Percentiles rank a stretch among this genome's conserved stretches.
Evolutionary conservation across 2,888 invertebrate genomes (phyloP).

Genomic region (Acanthoscelides obtectus): DNA sequence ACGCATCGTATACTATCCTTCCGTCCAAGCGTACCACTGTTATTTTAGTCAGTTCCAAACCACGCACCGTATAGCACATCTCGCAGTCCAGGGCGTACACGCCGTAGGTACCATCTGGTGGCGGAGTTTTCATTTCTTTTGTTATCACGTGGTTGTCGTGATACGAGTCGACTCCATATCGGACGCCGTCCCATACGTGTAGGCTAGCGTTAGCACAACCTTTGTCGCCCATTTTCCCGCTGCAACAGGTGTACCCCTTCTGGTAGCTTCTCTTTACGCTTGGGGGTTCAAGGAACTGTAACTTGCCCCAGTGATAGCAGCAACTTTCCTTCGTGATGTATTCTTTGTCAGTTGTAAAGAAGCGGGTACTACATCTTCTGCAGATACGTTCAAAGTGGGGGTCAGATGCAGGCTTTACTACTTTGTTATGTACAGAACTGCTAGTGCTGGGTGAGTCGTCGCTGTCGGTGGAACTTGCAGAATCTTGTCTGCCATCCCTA

Average conservation of each 20-base stretch:
- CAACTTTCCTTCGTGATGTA: conserved; percentile 74
- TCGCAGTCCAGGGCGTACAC: conserved; percentile 92
- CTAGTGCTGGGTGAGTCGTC: conserved; percentile 57
- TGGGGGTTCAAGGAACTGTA: conserved; percentile 44
- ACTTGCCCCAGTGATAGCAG: conserved; percentile 84
- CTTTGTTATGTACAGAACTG: conserved; percentile 1
- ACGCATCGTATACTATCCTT: conserved; percentile 73
- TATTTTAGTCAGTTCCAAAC: conserved; percentile 82
- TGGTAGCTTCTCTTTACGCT: conserved; percentile 11
- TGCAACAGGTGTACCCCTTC: conserved; percentile 62
- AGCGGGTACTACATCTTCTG: conserved; percentile 22
- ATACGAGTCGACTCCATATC: conserved; percentile 69
- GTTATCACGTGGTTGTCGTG: conserved; percentile 41
- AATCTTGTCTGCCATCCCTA: conserved; percentile 34
- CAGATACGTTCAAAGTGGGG: conserved; percentile 16
- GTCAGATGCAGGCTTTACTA: conserved; percentile 9
- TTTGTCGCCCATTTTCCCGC: conserved; percentile 45
- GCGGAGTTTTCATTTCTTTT: conserved; percentile 49
- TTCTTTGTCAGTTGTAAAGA: conserved; percentile 41
- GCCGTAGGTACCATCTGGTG: conserved; percentile 51
- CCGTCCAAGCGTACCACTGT: conserved; percentile 76
- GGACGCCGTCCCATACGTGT: conserved; percentile 71
- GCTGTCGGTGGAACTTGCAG: conserved; percentile 50
- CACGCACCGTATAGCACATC: conserved; percentile 89
- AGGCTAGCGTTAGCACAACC: conserved; percentile 63